Conservation (phyloP, 2,888 invertebrate species). For the Drosophila recens region DNA sequence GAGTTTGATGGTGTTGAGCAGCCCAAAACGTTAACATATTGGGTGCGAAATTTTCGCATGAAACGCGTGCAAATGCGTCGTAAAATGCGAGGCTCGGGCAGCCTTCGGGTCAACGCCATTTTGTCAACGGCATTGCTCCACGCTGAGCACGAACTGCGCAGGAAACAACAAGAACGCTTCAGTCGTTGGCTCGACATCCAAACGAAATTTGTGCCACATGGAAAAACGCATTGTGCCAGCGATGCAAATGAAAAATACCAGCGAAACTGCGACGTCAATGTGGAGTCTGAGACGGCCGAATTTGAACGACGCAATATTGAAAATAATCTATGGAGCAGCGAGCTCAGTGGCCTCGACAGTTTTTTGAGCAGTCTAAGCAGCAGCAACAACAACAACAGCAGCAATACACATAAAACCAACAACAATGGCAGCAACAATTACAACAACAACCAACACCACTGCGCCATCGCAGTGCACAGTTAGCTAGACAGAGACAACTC, state of each 20-base stretch:
- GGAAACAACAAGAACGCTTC: slow-evolving; percentile 86
- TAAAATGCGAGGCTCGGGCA: slow-evolving; percentile 85
- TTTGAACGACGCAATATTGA: slow-evolving; percentile 73
- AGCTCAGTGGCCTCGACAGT: slow-evolving; percentile 87
- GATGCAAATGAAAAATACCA: slow-evolving; percentile 47
- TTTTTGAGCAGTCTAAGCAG: slow-evolving; percentile 87
- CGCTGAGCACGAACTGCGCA: slow-evolving; percentile 86
- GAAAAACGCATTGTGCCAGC: slow-evolving; percentile 62
- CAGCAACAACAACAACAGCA: slow-evolving; percentile 51
- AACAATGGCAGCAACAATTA: slow-evolving; percentile 35
- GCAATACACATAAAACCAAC: slow-evolving; percentile 21
- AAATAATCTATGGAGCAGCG: slow-evolving; percentile 85
- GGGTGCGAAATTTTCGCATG: slow-evolving; percentile 87
- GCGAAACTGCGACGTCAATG: slow-evolving; percentile 31
- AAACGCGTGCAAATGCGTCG: slow-evolving; percentile 86
- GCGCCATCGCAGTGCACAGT: slow-evolving; percentile 64
- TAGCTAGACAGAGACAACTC: slow-evolving; percentile 60
- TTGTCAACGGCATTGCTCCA: slow-evolving; percentile 86
- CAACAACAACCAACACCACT: slow-evolving; percentile 53
- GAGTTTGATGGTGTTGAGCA: slow-evolving; percentile 64
- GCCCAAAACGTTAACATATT: slow-evolving; percentile 84
- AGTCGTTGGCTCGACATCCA: slow-evolving; percentile 86
- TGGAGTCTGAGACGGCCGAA: slow-evolving; percentile 63
- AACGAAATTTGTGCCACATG: slow-evolving; percentile 81
- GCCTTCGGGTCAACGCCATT: slow-evolving; percentile 87